Evolutionary conservation across 2,888 invertebrate genomes (phyloP).

Genomic region (Steromphala cineraria): DNA sequence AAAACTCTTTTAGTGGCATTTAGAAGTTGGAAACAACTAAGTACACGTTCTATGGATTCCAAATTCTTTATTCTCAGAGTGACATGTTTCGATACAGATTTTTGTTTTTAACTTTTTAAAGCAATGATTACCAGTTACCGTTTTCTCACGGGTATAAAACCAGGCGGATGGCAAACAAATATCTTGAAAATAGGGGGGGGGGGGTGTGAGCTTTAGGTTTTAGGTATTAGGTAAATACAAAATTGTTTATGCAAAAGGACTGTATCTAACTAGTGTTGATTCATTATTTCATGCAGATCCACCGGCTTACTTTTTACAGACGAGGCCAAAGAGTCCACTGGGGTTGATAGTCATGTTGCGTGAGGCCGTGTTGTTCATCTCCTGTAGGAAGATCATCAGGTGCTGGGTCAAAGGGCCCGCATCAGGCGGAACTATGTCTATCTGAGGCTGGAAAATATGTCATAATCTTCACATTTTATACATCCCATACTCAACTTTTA

Average conservation of each 20-base stretch:
- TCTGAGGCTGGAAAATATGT: slow-evolving; percentile 65
- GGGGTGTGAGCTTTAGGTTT: no score
- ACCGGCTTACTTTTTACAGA: slow-evolving; percentile 73
- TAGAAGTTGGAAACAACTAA: no score
- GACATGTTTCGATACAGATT: no score
- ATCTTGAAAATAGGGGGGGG: no score
- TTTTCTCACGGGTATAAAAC: no score
- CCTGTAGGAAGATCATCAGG: slow-evolving; percentile 73
- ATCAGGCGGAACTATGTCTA: slow-evolving; percentile 73
- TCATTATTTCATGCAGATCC: not conserved
- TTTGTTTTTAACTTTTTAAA: no score
- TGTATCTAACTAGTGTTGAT: not conserved
- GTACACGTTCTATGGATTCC: no score
- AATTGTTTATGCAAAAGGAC: no score
- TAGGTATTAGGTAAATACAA: not conserved
- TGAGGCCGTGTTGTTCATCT: slow-evolving; percentile 71
- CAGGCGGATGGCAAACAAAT: no score
- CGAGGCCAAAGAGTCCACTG: slow-evolving; percentile 73
- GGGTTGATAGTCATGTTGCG: slow-evolving; percentile 72
- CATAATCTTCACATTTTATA: not conserved
- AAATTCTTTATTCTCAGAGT: no score
- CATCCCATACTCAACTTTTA: not conserved
- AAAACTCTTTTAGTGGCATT: no score
- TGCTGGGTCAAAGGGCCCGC: slow-evolving; percentile 73
- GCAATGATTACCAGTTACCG: no score